Percentiles rank a stretch among this genome's conserved stretches.
These are phyloP conservation scores for Sipha flava DNA, from an alignment of 1,140 invertebrate genomes.

Conservation along the genomic window DNA sequence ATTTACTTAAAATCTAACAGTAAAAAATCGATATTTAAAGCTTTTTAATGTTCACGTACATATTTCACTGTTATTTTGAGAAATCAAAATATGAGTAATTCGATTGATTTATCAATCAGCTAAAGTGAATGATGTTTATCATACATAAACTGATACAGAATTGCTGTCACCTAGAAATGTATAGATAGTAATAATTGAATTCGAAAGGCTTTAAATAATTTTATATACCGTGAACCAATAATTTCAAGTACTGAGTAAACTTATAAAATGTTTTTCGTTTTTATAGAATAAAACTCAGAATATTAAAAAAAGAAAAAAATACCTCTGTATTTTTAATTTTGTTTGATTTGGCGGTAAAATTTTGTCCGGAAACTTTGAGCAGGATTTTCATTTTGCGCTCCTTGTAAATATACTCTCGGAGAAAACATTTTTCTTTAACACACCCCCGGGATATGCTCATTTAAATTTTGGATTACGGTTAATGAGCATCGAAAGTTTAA, in stretches of 20 bases:
- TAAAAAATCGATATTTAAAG: not conserved
- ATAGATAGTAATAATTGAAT: not conserved
- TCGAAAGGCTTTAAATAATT: not conserved
- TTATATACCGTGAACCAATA: not conserved
- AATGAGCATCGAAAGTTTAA: conserved; percentile 22
- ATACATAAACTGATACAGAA: no score
- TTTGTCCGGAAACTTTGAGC: not conserved
- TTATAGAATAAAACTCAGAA: not conserved
- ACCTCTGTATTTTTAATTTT: not conserved
- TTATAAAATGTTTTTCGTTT: not conserved
- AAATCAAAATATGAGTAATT: not conserved
- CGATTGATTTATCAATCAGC: not conserved
- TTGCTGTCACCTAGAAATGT: no score
- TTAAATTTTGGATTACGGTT: conserved; percentile 21
- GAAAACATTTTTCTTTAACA: conserved; percentile 5
- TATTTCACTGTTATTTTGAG: not conserved
- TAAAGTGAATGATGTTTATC: not conserved
- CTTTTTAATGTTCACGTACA: not conserved
- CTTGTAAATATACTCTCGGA: not conserved
- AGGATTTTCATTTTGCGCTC: not conserved
- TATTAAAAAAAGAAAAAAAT: not conserved
- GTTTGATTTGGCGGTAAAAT: conserved; percentile 6
- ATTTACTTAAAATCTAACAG: not conserved
- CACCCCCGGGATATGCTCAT: not conserved
- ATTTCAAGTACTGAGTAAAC: not conserved